Evolutionary conservation across 2,888 invertebrate species (phyloP).

Genomic region (Ptycholaimellus sp.): DNA sequence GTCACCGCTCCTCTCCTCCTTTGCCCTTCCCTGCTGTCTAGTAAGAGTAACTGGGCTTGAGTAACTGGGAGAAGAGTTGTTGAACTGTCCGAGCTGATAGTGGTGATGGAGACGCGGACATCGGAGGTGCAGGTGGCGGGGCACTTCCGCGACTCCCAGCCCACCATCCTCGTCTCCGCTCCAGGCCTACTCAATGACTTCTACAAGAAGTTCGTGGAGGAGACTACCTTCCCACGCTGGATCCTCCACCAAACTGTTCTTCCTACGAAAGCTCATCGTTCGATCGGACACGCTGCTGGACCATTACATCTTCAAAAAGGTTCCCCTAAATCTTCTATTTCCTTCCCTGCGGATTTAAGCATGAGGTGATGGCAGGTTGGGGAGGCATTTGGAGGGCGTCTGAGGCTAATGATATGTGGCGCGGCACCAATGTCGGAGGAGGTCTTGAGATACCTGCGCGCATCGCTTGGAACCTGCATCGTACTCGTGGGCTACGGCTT

Average conservation of each 20-base stretch:
- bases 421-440: slow-evolving; percentile 81
- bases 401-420: slow-evolving; percentile 36
- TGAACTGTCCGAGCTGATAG: slow-evolving; percentile 13
- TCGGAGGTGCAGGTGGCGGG: slow-evolving; percentile 11
- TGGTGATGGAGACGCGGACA: slow-evolving; percentile 14
- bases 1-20: slow-evolving; percentile 6
- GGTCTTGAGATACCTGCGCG: slow-evolving; percentile 73
- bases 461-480: slow-evolving; percentile 51
- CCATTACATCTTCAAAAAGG: slow-evolving; percentile 33
- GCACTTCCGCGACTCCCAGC: too few species aligned
- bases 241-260: slow-evolving; percentile 18
- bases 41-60: too few species aligned
- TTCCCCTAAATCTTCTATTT: slow-evolving; percentile 5
- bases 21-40: too few species aligned
- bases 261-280: slow-evolving; percentile 24
- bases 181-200: slow-evolving; percentile 70
- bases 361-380: slow-evolving; percentile 8
- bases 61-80: slow-evolving; percentile 14
- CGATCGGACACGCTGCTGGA: slow-evolving; percentile 63
- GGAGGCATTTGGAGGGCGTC: slow-evolving; percentile 20
- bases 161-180: slow-evolving; percentile 61
- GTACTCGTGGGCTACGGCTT: slow-evolving; percentile 26
- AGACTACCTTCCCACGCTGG: slow-evolving; percentile 18
- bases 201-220: slow-evolving; percentile 46
- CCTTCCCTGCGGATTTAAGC: background rate